Percentiles rank a stretch among this genome's conserved stretches.
Evolutionary conservation across 2,888 invertebrate genomes (phyloP).

Genomic region (Rhorus exstirpatorius): DNA sequence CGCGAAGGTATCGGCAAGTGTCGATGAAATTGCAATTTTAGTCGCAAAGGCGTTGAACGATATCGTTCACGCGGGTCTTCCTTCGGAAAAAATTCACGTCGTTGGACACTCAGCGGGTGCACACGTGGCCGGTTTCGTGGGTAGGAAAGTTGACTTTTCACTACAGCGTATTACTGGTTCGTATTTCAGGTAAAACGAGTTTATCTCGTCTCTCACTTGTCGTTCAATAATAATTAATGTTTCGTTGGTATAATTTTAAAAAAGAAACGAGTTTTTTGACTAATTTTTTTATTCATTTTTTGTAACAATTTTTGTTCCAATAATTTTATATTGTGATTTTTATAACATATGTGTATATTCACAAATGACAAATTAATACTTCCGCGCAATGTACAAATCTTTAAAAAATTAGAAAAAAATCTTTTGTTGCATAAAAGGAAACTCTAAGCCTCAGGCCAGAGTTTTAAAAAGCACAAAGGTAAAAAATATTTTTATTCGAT

Average conservation of each 20-base stretch:
- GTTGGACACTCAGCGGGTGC: conserved; percentile 81
- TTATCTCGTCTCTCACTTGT: background rate
- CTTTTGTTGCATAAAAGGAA: no score
- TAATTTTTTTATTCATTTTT: background rate
- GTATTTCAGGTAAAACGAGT: background rate
- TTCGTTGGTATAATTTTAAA: background rate
- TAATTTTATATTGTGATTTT: no score
- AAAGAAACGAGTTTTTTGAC: background rate
- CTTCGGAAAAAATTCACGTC: conserved; percentile 75
- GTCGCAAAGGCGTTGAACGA: conserved; percentile 74
- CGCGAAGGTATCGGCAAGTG: conserved; percentile 74
- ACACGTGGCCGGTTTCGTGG: conserved; percentile 77
- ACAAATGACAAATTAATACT: no score
- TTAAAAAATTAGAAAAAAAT: no score
- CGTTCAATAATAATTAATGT: background rate
- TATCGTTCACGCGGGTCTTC: conserved; percentile 72
- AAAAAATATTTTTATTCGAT: no score
- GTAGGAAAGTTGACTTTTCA: conserved; percentile 70
- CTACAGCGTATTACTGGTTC: conserved; percentile 78
- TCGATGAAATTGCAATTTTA: conserved; percentile 69
- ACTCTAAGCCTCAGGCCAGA: no score
- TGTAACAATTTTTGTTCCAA: background rate
- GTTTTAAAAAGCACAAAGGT: no score
- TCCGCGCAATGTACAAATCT: no score
- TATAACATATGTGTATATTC: no score